Evolutionary conservation across 2,888 invertebrate genomes (phyloP).

Genomic region (Harpalus rufipes): DNA sequence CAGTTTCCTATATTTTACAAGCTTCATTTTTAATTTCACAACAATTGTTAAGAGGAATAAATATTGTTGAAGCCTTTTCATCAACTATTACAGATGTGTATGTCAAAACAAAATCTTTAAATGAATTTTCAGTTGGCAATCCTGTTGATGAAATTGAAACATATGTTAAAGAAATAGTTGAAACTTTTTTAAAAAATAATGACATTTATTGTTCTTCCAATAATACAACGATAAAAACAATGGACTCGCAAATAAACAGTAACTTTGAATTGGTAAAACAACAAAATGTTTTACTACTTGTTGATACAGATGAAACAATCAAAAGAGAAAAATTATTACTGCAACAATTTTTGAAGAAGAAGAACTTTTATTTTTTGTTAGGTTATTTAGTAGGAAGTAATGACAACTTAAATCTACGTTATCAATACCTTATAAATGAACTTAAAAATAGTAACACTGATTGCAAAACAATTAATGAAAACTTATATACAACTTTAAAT

Average conservation of each 20-base stretch:
- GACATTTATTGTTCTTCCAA: conserved; percentile 77
- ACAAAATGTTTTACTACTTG: conserved; percentile 76
- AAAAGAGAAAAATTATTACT: conserved; percentile 45
- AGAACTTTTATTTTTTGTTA: conserved; percentile 72
- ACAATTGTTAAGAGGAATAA: conserved; percentile 82
- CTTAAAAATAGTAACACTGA: conserved; percentile 49
- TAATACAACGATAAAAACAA: conserved; percentile 75
- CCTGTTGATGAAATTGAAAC: conserved; percentile 79
- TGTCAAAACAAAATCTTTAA: conserved; percentile 73
- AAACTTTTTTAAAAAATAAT: conserved; percentile 75
- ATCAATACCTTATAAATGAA: conserved; percentile 69
- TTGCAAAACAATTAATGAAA: conserved; percentile 54
- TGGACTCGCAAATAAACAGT: conserved; percentile 79
- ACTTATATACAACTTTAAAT: conserved; percentile 56
- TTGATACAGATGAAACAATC: conserved; percentile 9
- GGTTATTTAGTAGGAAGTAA: conserved; percentile 74
- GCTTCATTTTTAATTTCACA: conserved; percentile 83
- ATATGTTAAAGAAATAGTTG: conserved; percentile 75
- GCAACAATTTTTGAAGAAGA: not conserved
- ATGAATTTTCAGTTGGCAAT: conserved; percentile 75
- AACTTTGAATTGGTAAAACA: conserved; percentile 79
- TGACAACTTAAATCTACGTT: conserved; percentile 74
- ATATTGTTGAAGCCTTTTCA: conserved; percentile 79
- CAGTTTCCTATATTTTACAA: conserved; percentile 83
- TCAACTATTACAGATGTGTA: conserved; percentile 84